Base-by-base conservation (phyloP, 2,888 invertebrate species). In the Nudaria mundana region DNA sequence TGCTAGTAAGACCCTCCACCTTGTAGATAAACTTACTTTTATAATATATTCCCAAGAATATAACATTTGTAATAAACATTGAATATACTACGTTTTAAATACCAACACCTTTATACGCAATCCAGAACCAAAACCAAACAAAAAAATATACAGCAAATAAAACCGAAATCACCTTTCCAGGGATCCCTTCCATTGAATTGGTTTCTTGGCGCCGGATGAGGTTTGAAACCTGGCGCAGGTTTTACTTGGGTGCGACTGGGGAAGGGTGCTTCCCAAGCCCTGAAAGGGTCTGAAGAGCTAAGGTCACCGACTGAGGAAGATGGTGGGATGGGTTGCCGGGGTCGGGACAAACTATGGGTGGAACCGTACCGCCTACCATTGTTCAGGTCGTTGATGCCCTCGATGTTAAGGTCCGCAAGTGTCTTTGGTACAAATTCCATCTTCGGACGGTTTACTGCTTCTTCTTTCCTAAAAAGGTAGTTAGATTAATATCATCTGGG, bases 381-480 rank as follows among this genome's bases (percentile, higher is more conserved):
- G 84, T 89, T 92, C 87, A 93, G 91, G 84, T 95, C 94, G 71
- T 92, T 89, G 70, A 92, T 76, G 69, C 91, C 92, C 77, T 95
- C 96, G 83, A 96, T 94, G 85, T 95, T 92, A 54, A 97, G 92
- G 86, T 97, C 97, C 49, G 94, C 92, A 67, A 97, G 90, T 45
- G 96, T 95, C 91, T 97, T 97, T 68, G 97, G 97, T 68, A 95
- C 93, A 83, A 97, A 98, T 86, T 97, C 97, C 84, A 93, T 73
- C 90, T 96, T 96, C 59, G 97, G 97, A 87, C 96, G 94, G 88
- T 91, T 93, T 60, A 94, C 94, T 45, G 97, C 97, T 81, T 97
- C 97, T 67, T 96, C 94, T 87, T 95, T 95, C 90, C 96, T 96
- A 75, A 16, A 44, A 39, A 34, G 25, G 13, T 29, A 2, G 10